Conservation (phyloP, 1,140 invertebrate species). For the Dinoponera quadriceps region DNA sequence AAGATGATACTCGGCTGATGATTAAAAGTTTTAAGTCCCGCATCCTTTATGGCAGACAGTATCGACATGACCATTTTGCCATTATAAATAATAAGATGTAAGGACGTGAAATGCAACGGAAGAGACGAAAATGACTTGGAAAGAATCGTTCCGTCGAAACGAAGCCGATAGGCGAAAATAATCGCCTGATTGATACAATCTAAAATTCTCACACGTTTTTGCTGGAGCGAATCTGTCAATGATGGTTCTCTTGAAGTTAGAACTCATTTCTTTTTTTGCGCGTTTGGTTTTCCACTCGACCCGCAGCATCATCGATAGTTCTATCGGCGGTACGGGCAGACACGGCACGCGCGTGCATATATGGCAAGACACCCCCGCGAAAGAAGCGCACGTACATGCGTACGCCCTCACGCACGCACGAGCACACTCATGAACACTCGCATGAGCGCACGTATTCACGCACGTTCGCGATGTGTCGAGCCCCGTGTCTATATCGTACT, state of each 20-base stretch:
- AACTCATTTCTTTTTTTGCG: neutral
- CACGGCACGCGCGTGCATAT: neutral
- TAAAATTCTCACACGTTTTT: neutral
- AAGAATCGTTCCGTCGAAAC: neutral
- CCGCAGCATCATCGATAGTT: constrained; percentile 35
- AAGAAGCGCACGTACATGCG: neutral
- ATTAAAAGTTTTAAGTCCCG: neutral
- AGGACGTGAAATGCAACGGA: neutral
- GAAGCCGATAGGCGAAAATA: neutral
- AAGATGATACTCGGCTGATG: no score
- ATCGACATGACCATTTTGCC: no score
- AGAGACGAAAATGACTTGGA: neutral
- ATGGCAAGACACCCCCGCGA: neutral
- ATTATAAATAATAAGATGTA: neutral
- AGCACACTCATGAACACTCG: constrained; percentile 8
- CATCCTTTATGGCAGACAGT: neutral
- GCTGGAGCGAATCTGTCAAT: neutral
- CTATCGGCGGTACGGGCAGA: neutral
- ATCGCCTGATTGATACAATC: constrained; percentile 2
- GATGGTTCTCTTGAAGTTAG: neutral
- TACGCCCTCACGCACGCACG: neutral
- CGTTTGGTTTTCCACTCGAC: neutral
- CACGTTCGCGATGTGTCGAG: constrained; percentile 17
- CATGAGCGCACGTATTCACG: neutral
- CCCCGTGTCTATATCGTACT: constrained; percentile 24